Conservation (phyloP, 2,888 invertebrate genomes). For the Aphidius colemani region DNA sequence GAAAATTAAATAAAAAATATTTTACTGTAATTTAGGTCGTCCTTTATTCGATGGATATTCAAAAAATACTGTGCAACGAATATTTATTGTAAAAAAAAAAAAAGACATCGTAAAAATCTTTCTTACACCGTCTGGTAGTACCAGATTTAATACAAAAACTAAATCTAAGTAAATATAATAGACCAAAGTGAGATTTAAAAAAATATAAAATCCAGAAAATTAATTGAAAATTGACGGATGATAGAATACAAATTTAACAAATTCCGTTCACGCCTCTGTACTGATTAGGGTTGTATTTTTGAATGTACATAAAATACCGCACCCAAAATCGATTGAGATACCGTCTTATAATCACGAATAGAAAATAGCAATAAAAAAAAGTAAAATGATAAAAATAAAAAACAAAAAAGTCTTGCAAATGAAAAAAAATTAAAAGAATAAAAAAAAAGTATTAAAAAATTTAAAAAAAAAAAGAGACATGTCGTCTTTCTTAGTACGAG, state of each 20-base stretch:
- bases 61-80: no score
- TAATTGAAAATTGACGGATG: slow-evolving; percentile 8
- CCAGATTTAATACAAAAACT: no score
- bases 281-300: slow-evolving; percentile 51
- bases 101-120: no score
- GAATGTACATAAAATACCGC: slow-evolving; percentile 20
- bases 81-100: no score
- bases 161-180: no score
- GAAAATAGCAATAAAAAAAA: slow-evolving; percentile 14
- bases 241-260: slow-evolving; percentile 38
- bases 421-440: no score
- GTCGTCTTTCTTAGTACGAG: slow-evolving; percentile 43
- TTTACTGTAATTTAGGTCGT: no score
- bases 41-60: no score
- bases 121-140: no score
- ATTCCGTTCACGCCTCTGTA: slow-evolving; percentile 53
- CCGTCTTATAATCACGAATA: slow-evolving; percentile 1
- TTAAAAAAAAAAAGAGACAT: slow-evolving; percentile 21
- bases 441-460: background rate
- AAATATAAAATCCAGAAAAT: no score
- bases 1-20: no score
- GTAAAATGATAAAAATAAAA: slow-evolving; percentile 4
- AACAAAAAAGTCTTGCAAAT: background rate
- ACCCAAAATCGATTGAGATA: background rate
- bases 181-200: no score